Evolutionary conservation across 2,888 invertebrate species (phyloP).

Genomic region (Drosophila kuntzei): DNA sequence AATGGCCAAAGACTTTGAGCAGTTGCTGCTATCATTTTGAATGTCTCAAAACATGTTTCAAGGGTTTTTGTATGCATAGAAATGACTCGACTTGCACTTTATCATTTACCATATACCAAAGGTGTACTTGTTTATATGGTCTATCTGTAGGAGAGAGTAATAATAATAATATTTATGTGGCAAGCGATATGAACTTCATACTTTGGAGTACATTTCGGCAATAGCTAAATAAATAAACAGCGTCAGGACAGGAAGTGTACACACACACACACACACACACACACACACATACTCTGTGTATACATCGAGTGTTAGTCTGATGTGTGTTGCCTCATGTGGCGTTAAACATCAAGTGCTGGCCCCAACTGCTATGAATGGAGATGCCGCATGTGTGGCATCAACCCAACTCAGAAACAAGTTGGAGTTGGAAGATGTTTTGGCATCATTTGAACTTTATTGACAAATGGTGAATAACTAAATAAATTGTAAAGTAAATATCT

Average conservation of each 20-base stretch:
- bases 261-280: constrained; percentile 19
- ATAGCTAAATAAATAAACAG: constrained; percentile 73
- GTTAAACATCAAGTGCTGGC: constrained; percentile 34
- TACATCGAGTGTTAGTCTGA: constrained; percentile 6
- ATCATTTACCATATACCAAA: constrained; percentile 44
- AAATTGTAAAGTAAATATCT: constrained; percentile 11
- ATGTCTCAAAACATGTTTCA: constrained; percentile 39
- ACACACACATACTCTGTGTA: not conserved
- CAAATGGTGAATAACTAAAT: constrained; percentile 5
- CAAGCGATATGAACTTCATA: constrained; percentile 68
- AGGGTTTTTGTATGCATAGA: constrained; percentile 37
- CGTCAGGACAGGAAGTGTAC: constrained; percentile 34
- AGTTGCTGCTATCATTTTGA: constrained; percentile 34
- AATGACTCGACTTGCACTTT: constrained; percentile 61
- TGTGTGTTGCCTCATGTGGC: constrained; percentile 52
- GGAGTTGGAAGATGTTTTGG: not conserved
- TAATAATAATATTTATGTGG: constrained; percentile 79
- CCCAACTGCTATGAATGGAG: constrained; percentile 23
- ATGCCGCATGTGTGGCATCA: constrained; percentile 47
- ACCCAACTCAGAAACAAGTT: not conserved
- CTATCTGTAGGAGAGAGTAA: constrained; percentile 43
- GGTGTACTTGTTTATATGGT: constrained; percentile 32
- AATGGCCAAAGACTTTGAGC: constrained; percentile 51
- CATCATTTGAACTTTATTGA: constrained; percentile 17
- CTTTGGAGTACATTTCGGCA: constrained; percentile 61